Evolutionary conservation across 2,888 invertebrate species (phyloP), one percentile per base, ranked within the genome.

Genomic region (Drosophila rellima): DNA sequence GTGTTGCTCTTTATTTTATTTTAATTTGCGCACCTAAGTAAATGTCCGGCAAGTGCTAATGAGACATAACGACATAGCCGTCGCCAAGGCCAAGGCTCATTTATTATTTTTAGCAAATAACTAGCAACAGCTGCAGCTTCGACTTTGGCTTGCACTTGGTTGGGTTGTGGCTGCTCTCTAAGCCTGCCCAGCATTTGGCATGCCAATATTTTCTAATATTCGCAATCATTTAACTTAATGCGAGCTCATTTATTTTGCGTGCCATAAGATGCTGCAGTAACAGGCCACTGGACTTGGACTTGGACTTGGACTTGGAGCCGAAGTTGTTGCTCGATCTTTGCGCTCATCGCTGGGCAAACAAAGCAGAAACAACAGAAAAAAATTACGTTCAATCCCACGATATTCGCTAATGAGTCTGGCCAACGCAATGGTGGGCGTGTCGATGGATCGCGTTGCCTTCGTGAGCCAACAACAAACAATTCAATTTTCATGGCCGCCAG

Each of bases 181-280:
- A 45, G 73, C 56, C 64, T 67, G 62, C 62, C 64, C 70, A 61
- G 76, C 79, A 74, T 77, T 74, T 75, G 82, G 78, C 80, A 65
- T 72, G 79, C 84, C 84, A 81, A 83, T 83, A 87, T 87, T 83
- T 84, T 82, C 82, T 82, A 83, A 83, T 83, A 83, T 82, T 84
- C 84, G 80, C 83, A 87, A 83, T 87, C 83, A 86, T 83, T 83
- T 83, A 87, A 75, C 78, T 83, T 83, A 83, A 83, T 83, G 87
- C 74, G 75, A 67, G 75, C 70, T 73, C 84, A 87, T 83, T 83
- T 80, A 82, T 83, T 82, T 83, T 80, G 75, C 77, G 60, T 45
- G 83, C 60, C 65, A 60, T 63, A 61, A 33, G 70, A 69, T 76
- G 51, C 17, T 54, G 50, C 40, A 62, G 48, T 51, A 26, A 44